Evolutionary conservation across 1,140 invertebrate genomes (phyloP).

Genomic region (Drosophila persimilis): DNA sequence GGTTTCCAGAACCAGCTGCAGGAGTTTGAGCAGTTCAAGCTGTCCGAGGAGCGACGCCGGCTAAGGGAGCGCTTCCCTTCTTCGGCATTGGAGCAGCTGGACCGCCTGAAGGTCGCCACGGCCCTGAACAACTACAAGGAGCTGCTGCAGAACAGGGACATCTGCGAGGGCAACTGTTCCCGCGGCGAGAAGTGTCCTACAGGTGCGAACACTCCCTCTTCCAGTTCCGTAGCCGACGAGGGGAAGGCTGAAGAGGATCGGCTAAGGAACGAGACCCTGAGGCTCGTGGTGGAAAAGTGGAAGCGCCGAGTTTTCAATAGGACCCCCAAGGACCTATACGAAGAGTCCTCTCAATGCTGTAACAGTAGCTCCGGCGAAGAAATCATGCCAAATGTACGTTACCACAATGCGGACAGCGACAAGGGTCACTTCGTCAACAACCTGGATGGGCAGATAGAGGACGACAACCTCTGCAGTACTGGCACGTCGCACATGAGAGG

Average conservation of each 20-base stretch:
- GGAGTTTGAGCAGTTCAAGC: conserved; percentile 93
- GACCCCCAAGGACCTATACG: too few species aligned
- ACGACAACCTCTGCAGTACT: not conserved
- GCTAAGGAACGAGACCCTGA: conserved; percentile 40
- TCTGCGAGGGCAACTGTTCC: conserved; percentile 93
- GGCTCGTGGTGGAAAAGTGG: conserved; percentile 62
- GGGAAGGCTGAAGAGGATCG: not conserved
- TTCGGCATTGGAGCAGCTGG: conserved; percentile 88
- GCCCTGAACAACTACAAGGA: conserved; percentile 92
- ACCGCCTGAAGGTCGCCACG: conserved; percentile 89
- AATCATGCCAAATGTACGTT: conserved; percentile 56
- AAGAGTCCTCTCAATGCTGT: not conserved
- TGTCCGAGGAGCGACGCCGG: conserved; percentile 92
- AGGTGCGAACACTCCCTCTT: conserved; percentile 84
- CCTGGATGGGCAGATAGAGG: conserved; percentile 31
- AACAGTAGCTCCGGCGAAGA: conserved; percentile 40
- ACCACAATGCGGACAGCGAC: conserved; percentile 26
- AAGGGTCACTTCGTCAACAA: conserved; percentile 56
- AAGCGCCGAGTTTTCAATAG: conserved; percentile 11
- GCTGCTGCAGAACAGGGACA: conserved; percentile 88
- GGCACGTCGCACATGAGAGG: conserved; percentile 17
- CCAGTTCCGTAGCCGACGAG: not conserved
- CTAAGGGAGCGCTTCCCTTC: conserved; percentile 93
- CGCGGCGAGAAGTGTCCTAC: conserved; percentile 93
- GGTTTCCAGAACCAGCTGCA: conserved; percentile 97